Evolutionary conservation across 1,140 invertebrate genomes (phyloP), one percentile per base, ranked within the genome.

Genomic region (Cataglyphis hispanica): DNA sequence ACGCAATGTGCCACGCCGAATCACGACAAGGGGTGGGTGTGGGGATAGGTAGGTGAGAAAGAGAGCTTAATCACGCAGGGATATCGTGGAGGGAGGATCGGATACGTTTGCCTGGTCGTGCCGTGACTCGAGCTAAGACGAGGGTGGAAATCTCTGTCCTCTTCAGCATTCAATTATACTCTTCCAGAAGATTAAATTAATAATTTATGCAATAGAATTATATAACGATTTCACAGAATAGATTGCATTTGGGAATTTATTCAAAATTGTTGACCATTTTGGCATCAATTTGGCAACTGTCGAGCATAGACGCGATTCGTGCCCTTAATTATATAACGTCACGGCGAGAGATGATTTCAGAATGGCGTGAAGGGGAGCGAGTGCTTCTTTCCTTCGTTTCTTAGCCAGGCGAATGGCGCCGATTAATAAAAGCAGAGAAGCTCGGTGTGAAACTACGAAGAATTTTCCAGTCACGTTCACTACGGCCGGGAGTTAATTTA

Each of bases 401-500:
- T 90, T 88, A 90, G 89, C 86, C 89, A 86, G 58, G 77, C 89
- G 89, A 90, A 91, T 91, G 89, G 87, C 40, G 89, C 34, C 90
- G 90, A 91, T 91, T 91, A 91, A 91, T 91, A 91, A 91, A 91
- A 89, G 89, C 87, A 86, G 72, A 72, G 87, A 89, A 91, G 84
- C 86, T 83, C 80, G 78, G 76, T 75, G 87, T 76, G 75, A 72
- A 91, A 76, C 81, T 72, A 80, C 50, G 61, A 84, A 91, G 76
- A 84, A 89, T 91, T 91, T 91, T 91, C 90, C 80, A 91, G 90
- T 91, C 90, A 91, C 90, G 90, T 91, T 84, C 84, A 86, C 86
- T 72, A 76, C 84, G 78, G 88, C 76, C 85, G 67, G 86, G 91
- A 91, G 90, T 95, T 95, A 95, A 95, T 95, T 95, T 95, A 95